Evolutionary conservation across 1,140 invertebrate species (phyloP), one percentile per base, ranked within the genome.

Genomic region (Pachypsylla venusta): DNA sequence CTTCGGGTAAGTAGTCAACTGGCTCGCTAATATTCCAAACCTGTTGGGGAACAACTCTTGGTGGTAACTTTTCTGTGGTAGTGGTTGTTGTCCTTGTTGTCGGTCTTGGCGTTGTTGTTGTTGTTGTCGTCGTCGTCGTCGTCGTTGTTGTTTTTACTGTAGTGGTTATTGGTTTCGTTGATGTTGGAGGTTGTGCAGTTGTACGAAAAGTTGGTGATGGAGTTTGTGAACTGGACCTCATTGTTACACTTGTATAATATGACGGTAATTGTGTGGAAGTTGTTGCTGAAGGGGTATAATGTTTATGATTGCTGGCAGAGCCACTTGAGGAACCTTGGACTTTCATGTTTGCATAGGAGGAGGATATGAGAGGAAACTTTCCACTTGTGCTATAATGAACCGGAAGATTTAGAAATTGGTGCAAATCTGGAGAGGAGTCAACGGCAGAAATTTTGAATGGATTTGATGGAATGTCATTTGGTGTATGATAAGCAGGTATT

Each of bases 331-430:
- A 65, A 0, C 82, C 82, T 67, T 84, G 82, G 25, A 84, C 77
- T 69, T 84, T 84, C 0, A 81, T 78, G 62, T 83, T 84, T 0
- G 82, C 81, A 64, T 84, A 84, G 1, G 81, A 83, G 62, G 75
- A 83, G 1, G 81, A 83, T 27, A 84, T 83, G 22, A 84, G 63
- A 0, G 82, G 82, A 65, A 80, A 83, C 57, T 74, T 76, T n/a
- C 71, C 70, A 24, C 68, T 72, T 1, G 79, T 78, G 1, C 79
- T 79, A 63, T 84, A 83, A 57, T 79, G 79, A 0, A 80, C 76
- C 0, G 82, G 82, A n/a, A 83, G 66, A 68, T 83, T 82, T 0
- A 84, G 69, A 63, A 81, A 84, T 63, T 83, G 80, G 59, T 84
- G 81, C 60, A 83, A 77, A 64, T 80, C 81, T 19, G 42, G 42